A percentile compares a stretch with the other conserved stretches of the same genome.
Evolutionary conservation across 2,888 invertebrate genomes (phyloP).

Genomic region (Archips xylosteana): DNA sequence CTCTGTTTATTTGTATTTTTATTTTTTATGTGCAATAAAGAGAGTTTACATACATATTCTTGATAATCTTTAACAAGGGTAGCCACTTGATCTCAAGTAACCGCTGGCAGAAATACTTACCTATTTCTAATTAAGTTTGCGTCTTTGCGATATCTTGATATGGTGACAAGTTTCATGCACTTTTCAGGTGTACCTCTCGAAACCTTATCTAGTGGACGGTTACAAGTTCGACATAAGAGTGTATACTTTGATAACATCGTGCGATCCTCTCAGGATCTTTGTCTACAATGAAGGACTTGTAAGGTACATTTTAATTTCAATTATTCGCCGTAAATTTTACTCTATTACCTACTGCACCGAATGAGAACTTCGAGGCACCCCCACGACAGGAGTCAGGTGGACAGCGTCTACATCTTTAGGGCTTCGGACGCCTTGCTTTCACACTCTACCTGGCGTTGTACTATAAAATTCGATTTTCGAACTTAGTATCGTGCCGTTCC

Average conservation of each 20-base stretch:
- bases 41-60: too few relatives aligned
- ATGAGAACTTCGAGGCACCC: not conserved
- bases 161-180: not conserved
- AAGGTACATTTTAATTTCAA: conserved; percentile 73
- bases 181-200: conserved; percentile 78
- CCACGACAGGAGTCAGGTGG: not conserved
- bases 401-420: too few relatives aligned
- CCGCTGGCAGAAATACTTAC: too few relatives aligned
- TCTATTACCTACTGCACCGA: not conserved
- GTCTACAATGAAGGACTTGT: conserved; percentile 97
- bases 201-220: conserved; percentile 95
- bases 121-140: too few relatives aligned
- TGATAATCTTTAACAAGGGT: too few relatives aligned
- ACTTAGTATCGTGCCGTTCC: too few relatives aligned
- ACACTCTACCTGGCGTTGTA: too few relatives aligned
- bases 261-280: conserved; percentile 95
- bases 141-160: not conserved
- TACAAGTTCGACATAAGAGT: conserved; percentile 97
- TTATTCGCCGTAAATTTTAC: not conserved
- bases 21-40: too few relatives aligned
- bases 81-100: not conserved
- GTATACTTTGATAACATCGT: conserved; percentile 95
- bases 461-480: too few relatives aligned
- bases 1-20: too few relatives aligned
- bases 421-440: too few relatives aligned